A percentile compares a stretch with the other conserved stretches of the same genome.
Evolutionary conservation across 2,113 vertebrate genomes (phyloP).

Genomic region (Genyomyrus donnyi): DNA sequence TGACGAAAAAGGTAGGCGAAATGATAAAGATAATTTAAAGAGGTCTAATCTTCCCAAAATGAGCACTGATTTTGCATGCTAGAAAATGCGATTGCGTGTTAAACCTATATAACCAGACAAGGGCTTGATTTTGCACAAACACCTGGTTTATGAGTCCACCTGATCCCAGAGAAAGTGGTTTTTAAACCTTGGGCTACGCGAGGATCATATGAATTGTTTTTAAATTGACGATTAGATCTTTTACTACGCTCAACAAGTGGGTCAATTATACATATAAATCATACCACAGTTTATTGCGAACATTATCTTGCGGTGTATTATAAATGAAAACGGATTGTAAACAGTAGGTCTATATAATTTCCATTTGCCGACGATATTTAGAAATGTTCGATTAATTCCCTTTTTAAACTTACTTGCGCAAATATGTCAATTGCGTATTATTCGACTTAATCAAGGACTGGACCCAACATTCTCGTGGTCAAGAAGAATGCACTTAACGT

Average conservation of each 20-base stretch:
- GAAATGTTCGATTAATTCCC: background rate
- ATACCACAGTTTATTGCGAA: background rate
- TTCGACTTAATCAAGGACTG: background rate
- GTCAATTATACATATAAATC: background rate
- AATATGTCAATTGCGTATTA: background rate
- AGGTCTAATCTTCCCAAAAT: background rate
- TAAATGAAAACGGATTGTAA: background rate
- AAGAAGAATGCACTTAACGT: background rate
- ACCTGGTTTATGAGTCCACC: background rate
- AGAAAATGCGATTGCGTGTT: background rate
- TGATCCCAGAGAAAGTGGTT: background rate
- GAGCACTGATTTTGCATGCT: background rate
- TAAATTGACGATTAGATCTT: background rate
- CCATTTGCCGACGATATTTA: background rate
- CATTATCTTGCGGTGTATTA: background rate
- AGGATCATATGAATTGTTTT: background rate
- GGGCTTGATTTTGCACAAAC: background rate
- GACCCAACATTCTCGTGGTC: background rate
- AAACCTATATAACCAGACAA: background rate
- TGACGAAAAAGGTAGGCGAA: conserved; percentile 86
- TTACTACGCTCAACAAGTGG: background rate
- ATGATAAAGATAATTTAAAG: background rate
- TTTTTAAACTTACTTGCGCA: background rate
- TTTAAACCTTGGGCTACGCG: background rate
- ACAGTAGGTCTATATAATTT: background rate